These are phyloP conservation scores for Blennius ocellaris DNA, from an alignment of 2,113 vertebrate species.

Conservation along the genomic window DNA sequence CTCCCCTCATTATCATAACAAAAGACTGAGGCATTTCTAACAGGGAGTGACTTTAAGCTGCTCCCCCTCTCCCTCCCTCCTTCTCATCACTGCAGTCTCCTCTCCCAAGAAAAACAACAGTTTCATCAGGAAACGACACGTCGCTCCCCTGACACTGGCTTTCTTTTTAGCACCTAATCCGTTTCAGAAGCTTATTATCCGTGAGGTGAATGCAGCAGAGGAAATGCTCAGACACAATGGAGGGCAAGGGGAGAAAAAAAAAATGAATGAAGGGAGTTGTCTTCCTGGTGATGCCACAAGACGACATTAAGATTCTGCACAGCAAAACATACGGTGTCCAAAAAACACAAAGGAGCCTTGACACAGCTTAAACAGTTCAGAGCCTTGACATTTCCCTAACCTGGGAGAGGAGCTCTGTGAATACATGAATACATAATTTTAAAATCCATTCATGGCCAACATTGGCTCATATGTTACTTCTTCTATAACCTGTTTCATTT, in stretches of 20 bases:
- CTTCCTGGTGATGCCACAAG: constrained; percentile 15
- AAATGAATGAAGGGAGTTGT: constrained; percentile 5
- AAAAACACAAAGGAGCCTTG: not conserved
- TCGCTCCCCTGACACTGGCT: constrained; percentile 34
- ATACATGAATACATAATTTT: no score
- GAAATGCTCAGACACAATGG: constrained; percentile 30
- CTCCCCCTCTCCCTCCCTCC: not conserved
- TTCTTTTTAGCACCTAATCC: constrained; percentile 39
- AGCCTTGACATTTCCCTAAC: not conserved
- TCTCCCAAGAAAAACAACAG: constrained; percentile 59
- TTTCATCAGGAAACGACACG: constrained; percentile 46
- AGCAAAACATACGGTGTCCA: constrained; percentile 29
- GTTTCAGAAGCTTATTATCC: constrained; percentile 46
- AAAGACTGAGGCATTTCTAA: constrained; percentile 74
- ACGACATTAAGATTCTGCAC: constrained; percentile 52
- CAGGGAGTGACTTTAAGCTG: constrained; percentile 71
- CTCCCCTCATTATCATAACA: constrained; percentile 81
- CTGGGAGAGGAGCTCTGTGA: no score
- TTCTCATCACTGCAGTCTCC: constrained; percentile 8
- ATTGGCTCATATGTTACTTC: no score
- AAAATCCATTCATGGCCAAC: no score
- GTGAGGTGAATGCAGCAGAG: constrained; percentile 38
- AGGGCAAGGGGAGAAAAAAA: not conserved
- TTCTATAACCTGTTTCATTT: no score
- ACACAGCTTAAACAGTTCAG: constrained; percentile 13